Conservation (phyloP, 1,140 invertebrate species). For the Drosophila willistoni region DNA sequence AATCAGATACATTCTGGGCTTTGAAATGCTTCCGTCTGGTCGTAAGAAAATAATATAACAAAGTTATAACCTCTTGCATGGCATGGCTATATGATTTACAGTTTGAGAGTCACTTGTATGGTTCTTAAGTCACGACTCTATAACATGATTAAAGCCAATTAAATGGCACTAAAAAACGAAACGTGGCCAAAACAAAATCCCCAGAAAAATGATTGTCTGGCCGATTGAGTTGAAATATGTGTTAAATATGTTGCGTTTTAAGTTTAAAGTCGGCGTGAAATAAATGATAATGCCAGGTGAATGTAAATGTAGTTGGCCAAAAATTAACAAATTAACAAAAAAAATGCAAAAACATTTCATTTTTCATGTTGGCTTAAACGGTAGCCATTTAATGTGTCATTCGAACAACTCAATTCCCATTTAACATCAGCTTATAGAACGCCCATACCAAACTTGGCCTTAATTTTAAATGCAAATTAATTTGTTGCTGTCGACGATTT, state of each 20-base stretch:
- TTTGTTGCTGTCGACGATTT: constrained; percentile 51
- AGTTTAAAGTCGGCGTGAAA: constrained; percentile 27
- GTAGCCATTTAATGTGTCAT: constrained; percentile 11
- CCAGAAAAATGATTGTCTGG: not conserved
- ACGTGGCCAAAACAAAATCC: constrained; percentile 16
- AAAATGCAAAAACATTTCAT: constrained; percentile 36
- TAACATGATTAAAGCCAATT: constrained; percentile 64
- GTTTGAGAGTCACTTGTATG: constrained; percentile 22
- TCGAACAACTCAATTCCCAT: constrained; percentile 51
- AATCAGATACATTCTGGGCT: too few relatives aligned
- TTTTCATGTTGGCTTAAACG: constrained; percentile 42
- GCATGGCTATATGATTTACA: constrained; percentile 14
- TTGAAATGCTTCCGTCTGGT: too few relatives aligned
- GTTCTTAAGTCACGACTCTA: constrained; percentile 33
- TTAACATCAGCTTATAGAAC: constrained; percentile 55
- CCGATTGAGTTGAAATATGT: constrained; percentile 8
- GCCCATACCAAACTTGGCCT: constrained; percentile 63
- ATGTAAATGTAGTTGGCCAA: constrained; percentile 30
- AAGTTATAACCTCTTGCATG: too few relatives aligned
- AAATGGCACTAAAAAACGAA: constrained; percentile 45
- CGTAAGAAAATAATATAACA: too few relatives aligned
- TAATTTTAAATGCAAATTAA: constrained; percentile 76
- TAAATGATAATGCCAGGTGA: constrained; percentile 27
- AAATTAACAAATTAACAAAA: constrained; percentile 22
- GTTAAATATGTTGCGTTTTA: constrained; percentile 19